Evolutionary conservation across 2,888 invertebrate species (phyloP).

Genomic region (Stegophylla sp.): DNA sequence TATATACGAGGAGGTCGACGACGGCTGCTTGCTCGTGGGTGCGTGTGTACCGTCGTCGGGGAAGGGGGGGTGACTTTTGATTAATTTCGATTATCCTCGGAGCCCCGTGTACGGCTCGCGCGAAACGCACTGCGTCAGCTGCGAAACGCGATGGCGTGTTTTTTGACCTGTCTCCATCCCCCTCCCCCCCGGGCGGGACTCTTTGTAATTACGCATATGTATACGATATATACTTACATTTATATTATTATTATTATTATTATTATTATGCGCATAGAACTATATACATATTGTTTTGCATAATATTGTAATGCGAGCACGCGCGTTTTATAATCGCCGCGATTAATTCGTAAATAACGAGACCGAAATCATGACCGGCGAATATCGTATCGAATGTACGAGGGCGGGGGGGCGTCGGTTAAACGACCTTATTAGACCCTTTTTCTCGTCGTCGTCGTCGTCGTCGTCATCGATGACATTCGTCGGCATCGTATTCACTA

Average conservation of each 20-base stretch:
- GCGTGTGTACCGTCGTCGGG: not conserved
- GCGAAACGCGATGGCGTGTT: slow-evolving; percentile 32
- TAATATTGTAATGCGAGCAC: not conserved
- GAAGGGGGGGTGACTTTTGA: slow-evolving; percentile 20
- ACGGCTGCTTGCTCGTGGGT: not conserved
- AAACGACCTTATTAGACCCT: slow-evolving; percentile 19
- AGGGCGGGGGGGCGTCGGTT: not conserved
- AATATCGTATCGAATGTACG: not conserved
- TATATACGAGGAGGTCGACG: not conserved
- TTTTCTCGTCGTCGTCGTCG: slow-evolving; percentile 19
- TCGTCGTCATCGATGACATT: not conserved
- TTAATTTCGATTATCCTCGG: slow-evolving; percentile 48
- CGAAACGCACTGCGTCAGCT: slow-evolving; percentile 34
- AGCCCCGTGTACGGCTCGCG: not conserved
- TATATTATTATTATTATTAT: not conserved
- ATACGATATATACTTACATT: not conserved
- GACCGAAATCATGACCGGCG: slow-evolving; percentile 10
- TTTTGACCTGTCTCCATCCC: not conserved
- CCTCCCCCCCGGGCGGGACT: not conserved
- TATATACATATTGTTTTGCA: not conserved
- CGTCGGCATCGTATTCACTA: too few species aligned
- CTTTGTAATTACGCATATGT: not conserved
- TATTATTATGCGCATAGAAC: not conserved
- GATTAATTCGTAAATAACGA: slow-evolving; percentile 38
- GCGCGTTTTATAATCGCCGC: slow-evolving; percentile 8